A percentile compares a stretch with the other conserved stretches of the same genome.
Evolutionary conservation across 2,797 vertebrate genomes (phyloP).

Genomic region (Poecilia velifera): DNA sequence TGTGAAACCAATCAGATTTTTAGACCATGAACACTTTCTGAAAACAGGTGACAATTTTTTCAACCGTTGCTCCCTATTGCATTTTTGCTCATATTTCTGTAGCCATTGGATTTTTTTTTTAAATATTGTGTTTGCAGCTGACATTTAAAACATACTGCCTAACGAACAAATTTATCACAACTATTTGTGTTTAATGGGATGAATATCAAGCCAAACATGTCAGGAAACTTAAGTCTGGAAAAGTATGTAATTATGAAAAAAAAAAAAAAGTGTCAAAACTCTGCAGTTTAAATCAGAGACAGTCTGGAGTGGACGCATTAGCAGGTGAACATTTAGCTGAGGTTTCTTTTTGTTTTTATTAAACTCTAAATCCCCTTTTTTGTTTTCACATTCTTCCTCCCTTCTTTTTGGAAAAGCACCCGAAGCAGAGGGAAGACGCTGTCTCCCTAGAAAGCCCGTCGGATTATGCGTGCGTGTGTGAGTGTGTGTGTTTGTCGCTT

Average conservation of each 20-base stretch:
- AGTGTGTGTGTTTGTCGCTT: slow-evolving; percentile 32
- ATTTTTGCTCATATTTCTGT: background rate
- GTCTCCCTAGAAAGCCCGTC: slow-evolving; percentile 48
- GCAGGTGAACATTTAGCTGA: background rate
- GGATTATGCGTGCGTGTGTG: slow-evolving; percentile 38
- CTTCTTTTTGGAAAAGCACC: slow-evolving; percentile 9
- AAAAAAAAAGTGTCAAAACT: background rate
- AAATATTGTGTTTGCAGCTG: background rate
- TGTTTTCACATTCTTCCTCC: background rate
- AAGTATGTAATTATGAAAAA: background rate
- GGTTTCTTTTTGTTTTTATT: background rate
- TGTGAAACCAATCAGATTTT: background rate
- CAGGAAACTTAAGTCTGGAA: background rate
- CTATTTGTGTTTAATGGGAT: background rate
- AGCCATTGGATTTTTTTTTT: background rate
- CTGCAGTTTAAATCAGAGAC: background rate
- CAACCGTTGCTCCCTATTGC: no score
- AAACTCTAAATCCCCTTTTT: background rate
- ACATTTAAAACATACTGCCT: background rate
- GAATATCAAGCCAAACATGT: background rate
- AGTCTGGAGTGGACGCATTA: background rate
- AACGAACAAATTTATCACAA: background rate
- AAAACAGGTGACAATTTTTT: background rate
- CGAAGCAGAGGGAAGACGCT: slow-evolving; percentile 45
- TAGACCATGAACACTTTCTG: background rate